These are phyloP conservation scores for Globodera rostochiensis DNA, from an alignment of 1,140 invertebrate species.

Conservation along the genomic window DNA sequence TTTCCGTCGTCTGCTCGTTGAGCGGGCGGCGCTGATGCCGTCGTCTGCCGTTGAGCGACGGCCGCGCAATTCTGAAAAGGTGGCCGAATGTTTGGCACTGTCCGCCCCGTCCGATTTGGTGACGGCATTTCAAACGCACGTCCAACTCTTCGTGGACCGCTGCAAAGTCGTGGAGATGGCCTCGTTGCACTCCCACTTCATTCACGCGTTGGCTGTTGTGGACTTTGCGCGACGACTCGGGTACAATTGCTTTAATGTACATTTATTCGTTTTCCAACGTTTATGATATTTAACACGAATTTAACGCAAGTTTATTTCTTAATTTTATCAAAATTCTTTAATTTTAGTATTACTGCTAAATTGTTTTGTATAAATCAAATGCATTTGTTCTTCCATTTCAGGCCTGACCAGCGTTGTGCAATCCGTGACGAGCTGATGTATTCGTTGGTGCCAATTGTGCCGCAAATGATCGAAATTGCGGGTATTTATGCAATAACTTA, in stretches of 20 bases:
- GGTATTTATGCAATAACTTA: background rate
- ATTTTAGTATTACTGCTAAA: too few species aligned
- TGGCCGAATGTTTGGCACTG: constrained; percentile 11
- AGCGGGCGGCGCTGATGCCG: background rate
- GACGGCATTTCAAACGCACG: constrained; percentile 1
- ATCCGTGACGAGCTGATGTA: constrained; percentile 19
- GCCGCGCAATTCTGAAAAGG: constrained; percentile 17
- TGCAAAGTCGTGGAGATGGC: background rate
- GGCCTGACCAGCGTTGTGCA: background rate
- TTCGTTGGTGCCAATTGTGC: constrained; percentile 20
- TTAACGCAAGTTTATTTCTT: too few species aligned
- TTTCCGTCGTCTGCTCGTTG: constrained; percentile 7
- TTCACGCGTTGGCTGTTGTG: constrained; percentile 9
- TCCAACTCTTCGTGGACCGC: constrained; percentile 8
- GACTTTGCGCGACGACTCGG: constrained; percentile 19
- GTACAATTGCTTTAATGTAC: background rate
- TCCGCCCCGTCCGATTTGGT: constrained; percentile 1
- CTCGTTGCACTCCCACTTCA: constrained; percentile 19
- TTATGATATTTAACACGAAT: too few species aligned
- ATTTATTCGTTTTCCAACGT: too few species aligned
- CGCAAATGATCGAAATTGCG: constrained; percentile 1
- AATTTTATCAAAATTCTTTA: too few species aligned
- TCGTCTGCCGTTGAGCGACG: background rate
- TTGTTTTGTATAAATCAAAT: background rate
- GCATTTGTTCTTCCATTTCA: background rate